Evolutionary conservation across 2,113 vertebrate genomes (phyloP), one percentile per base, ranked within the genome.

Genomic region (Equus quagga): DNA sequence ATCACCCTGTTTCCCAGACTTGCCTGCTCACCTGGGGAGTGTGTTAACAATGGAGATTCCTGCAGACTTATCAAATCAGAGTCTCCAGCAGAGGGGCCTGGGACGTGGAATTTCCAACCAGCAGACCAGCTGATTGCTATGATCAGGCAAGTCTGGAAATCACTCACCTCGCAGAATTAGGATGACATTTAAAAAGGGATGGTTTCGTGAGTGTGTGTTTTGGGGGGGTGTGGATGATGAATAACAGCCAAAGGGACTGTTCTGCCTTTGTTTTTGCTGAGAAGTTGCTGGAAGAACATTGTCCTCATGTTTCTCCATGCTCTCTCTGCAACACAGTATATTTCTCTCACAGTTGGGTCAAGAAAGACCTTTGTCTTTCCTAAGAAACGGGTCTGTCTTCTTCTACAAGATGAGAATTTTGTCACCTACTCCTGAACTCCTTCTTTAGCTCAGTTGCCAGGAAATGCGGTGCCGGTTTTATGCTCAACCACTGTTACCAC

Each of bases 1-100:
- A 24, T 72, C 91, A 92, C 95, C 56, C 70, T 64, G 24, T 51
- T 79, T 86, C 84, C 46, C 65, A 75, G 51, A 41, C 44, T 51
- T 24, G 46, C 26, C 83, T 9, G 33, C 76, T 86, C 62, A 89
- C 88, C 84, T 82, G 89, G 60, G 73, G 36, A 83, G 7, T 36
- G 21, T 60, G 70, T 64, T 60, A 36, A 67, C 46, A 33, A 24
- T 13, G 81, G 89, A 36, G 54, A 44, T 51, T 69, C 64, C 26
- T 54, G 56, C 26, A 65, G 89, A 69, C 33, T 91, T 28, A 65
- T 2, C 56, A 58, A 58, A 69, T 81, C 54, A 3, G 49, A 56
- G 56, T 41, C 31, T 49, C 5, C 26, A 28, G n/a, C 6, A 28
- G 6, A 81, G n/a, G 75, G 24, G 5, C 58, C 7, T 6, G 75